Evolutionary conservation across 2,888 invertebrate genomes (phyloP), one percentile per base, ranked within the genome.

Genomic region (Agonopterix arenella): DNA sequence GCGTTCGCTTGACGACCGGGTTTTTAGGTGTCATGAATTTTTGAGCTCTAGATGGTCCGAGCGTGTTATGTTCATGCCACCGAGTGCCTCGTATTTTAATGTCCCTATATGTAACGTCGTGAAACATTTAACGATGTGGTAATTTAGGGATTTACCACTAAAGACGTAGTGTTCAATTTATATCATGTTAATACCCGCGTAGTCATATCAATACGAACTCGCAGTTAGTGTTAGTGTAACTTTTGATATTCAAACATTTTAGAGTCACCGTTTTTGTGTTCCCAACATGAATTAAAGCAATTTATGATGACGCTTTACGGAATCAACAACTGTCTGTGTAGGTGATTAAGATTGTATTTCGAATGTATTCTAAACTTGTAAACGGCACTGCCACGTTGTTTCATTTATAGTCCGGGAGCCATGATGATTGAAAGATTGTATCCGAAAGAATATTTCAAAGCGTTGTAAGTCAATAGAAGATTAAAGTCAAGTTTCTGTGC

Each of bases 321-420:
- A 76, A 76, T 77, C 76, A 73, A 78, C 80, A 76, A 60, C 78
- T 78, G 81, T 80, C 78, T 74, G 60, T 59, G 48, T 56, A 54
- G 56, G 53, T 36, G 44, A 47, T 28, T 36, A 37, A 46, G 55
- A 50, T 55, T 44, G 38, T 51, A 40, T 41, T 28, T 28, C 28
- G 28, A 28, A 28, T 28, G 28, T 28, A 28, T 28, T 18, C 4
- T 49, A 46, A 18, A 63, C 66, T 18, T 28, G 28, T 49, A 46
- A 28, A 64, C 66, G 68, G 68, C 78, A 83, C 83, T 79, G 80
- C 79, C 80, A 77, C 68, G 67, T 59, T 62, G 71, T 73, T 76
- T 73, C 75, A 70, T 74, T 76, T 69, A 42, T 40, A 38, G 5
- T 7, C 28, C 28, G 28, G 28, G 28, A 28, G 28, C 28, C 28